Conservation (phyloP, 2,113 vertebrate species). For the Dermatemys mawii region DNA sequence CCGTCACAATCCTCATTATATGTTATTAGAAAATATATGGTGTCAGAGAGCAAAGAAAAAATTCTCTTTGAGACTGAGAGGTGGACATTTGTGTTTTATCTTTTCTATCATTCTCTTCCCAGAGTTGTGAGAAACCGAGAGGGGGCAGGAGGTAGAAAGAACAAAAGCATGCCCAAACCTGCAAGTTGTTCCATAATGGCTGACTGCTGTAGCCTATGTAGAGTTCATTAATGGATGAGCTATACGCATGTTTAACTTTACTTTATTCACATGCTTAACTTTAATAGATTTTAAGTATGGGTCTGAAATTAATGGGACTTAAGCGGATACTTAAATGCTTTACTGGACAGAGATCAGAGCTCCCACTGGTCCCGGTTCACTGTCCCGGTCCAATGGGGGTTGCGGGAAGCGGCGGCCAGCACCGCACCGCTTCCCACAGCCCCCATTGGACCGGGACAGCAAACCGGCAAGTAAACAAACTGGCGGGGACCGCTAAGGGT, state of each 20-base stretch:
- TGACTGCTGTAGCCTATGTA: not conserved
- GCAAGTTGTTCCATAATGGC: not conserved
- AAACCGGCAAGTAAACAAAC: no score
- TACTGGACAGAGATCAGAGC: not conserved
- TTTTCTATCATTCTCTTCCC: not conserved
- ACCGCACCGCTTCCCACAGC: no score
- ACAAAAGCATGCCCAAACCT: fast-evolving
- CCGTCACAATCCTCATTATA: no score
- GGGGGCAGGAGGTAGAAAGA: no score
- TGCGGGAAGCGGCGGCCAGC: no score
- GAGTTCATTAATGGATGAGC: not conserved
- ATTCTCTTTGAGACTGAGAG: not conserved
- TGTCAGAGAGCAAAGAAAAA: not conserved
- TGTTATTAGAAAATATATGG: fast-evolving
- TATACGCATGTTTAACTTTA: not conserved
- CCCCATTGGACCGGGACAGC: no score
- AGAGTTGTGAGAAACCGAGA: not conserved
- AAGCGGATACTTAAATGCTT: not conserved
- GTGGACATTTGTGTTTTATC: not conserved
- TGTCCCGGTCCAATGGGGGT: no score
- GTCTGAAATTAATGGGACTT: not conserved
- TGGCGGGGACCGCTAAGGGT: no score
- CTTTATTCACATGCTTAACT: not conserved
- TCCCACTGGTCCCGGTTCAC: no score
- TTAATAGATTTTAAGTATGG: not conserved